Conservation (phyloP, 1,140 invertebrate genomes). For the Brachionus plicatilis region DNA sequence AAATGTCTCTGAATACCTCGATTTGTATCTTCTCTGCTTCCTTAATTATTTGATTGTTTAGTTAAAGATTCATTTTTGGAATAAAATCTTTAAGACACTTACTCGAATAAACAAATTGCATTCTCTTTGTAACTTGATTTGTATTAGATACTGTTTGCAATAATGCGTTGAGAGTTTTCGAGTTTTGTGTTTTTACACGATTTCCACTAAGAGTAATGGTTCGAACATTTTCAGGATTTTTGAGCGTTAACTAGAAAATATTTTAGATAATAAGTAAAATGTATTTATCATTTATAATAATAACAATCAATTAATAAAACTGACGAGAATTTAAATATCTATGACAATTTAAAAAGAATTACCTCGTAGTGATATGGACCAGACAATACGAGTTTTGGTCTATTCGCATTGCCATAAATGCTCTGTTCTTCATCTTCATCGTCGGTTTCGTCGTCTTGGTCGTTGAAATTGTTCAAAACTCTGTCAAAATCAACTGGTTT, state of each 20-base stretch:
- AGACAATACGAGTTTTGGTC: constrained; percentile 9
- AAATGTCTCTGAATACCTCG: not conserved
- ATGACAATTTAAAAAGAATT: not conserved
- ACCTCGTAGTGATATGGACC: constrained; percentile 27
- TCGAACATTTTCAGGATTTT: constrained; percentile 30
- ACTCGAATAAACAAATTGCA: constrained; percentile 2
- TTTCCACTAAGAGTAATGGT: not conserved
- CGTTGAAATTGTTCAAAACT: not conserved
- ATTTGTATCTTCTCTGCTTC: constrained; percentile 15
- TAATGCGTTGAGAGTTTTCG: not conserved
- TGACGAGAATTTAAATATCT: not conserved
- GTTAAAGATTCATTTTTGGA: not conserved
- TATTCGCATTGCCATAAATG: not conserved
- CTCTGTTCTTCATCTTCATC: not conserved
- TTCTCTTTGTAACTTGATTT: not conserved
- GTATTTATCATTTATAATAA: not conserved
- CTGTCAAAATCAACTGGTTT: constrained; percentile 10
- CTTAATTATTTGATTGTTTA: not conserved
- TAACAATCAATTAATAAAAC: not conserved
- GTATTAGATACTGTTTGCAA: not conserved
- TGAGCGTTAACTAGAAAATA: not conserved
- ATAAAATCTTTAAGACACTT: not conserved
- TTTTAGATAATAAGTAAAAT: not conserved
- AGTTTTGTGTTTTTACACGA: not conserved
- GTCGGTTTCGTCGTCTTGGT: constrained; percentile 15